Evolutionary conservation across 2,888 invertebrate species (phyloP), one percentile per base, ranked within the genome.

Genomic region (Coleophora flavipennella): DNA sequence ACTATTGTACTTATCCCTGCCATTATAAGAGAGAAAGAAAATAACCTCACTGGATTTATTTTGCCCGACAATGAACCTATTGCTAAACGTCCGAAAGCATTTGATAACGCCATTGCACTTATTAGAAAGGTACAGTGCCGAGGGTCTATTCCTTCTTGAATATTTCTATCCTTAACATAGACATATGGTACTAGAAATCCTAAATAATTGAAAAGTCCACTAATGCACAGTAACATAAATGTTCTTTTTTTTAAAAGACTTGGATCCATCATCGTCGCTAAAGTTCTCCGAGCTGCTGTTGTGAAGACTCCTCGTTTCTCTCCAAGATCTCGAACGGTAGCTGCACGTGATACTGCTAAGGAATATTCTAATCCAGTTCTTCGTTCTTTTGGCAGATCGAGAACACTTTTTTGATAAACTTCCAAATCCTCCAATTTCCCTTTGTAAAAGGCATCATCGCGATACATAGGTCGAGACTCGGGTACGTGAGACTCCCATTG

Each of bases 181-280:
- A 80, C 67, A 49, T 69, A 81, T 0, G 81, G 81, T 13, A 78
- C 74, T 48, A 78, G 54, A 56, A 60, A 69, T 6, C 83, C 83
- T 42, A 72, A 40, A 43, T 70, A 74, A 2, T 60, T 59, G 1
- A 73, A 44, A 44, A 74, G 66, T 10, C 74, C 76, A 48, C 70
- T 71, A 2, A 42, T 8, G 46, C 69, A 65, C 35, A 79, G 43
- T 33, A 63, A 44, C 43, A 68, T 38, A 53, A 79, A 83, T 10
- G 83, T 78, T 36, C 34, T 41, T 46, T 55, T 70, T 50, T 55
- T 65, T 32, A 84, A 59, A 39, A 84, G 51, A 36, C 49, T 66
- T 1, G 75, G 72, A 46, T 81, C 79, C 72, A 81, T 62, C 83
- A 84, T 84, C 7, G 83, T 80, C 13, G 75, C 80, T 28, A 84